Base-by-base conservation (phyloP, 2,888 invertebrate genomes). In the Drosophila nr. medialis region DNA sequence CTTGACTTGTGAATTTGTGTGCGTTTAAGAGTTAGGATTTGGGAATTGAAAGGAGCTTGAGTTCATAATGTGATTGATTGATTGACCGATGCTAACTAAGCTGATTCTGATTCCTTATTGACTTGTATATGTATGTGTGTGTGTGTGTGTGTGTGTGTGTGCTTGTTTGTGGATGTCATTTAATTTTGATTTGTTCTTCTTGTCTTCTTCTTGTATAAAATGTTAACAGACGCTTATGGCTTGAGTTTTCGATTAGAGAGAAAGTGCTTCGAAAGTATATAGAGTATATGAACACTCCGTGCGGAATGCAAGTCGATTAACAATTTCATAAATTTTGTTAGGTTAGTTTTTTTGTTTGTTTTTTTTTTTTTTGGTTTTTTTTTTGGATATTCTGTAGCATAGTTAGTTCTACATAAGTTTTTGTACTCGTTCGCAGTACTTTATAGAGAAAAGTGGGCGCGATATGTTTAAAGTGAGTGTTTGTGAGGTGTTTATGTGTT, bases 381-480 rank as follows among this genome's bases (percentile, higher is more conserved):
- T 32, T 40, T 40, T 63, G 34, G 61, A 61, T 69, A 71, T 55
- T 51, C 45, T 60, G 61, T 77, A 74, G 58, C 48, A 64, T 71
- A 74, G 51, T 50, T 67, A 48, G 63, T 66, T 78, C 69, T 72
- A 77, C 77, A 45, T 69, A 66, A 40, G 61, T 55, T 59, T 76
- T 77, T 65, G 72, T 60, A 72, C 72, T 62, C 40, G 53, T 60
- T 68, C 54, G 64, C 49, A 72, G 66, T 81, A 79, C 66, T 66
- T 76, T 30, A 49, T 67, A 68, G 59, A 71, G 80, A 61, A 77
- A 74, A 77, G 72, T 69, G 78, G 69, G 81, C 83, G 89, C 84
- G 84, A 89, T 89, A 85, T 85, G 84, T 85, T 73, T 72, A 64
- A 45, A 60, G 72, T 79, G 75, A 58, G 27, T 62, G 63, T 54